phyloP scores from a whole-genome alignment of 2,797 vertebrate species.

The Glyptemys insculpta region DNA sequence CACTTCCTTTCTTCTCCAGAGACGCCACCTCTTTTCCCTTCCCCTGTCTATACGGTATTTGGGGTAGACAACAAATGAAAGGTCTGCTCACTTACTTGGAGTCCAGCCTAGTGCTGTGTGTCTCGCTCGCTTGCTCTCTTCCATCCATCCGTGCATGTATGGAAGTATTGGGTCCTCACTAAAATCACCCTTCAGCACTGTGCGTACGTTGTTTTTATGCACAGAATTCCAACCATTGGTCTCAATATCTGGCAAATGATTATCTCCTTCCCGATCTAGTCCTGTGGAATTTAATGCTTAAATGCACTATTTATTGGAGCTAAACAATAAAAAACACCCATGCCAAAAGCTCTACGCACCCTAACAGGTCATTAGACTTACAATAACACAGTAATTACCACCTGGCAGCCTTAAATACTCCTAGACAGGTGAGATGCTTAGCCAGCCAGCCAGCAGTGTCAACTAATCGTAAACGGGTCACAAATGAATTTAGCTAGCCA shows the following conservation, averaged over 20 bases:
- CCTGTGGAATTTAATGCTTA: conserved; percentile 22
- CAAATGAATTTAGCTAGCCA: conserved; percentile 31
- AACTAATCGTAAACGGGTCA: conserved; percentile 45
- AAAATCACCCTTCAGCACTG: neutral
- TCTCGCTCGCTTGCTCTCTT: neutral
- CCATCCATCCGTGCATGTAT: rapidly evolving
- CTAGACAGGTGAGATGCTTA: conserved; percentile 17
- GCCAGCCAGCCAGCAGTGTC: conserved; percentile 46
- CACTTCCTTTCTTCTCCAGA: neutral
- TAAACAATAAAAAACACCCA: neutral
- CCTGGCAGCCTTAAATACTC: conserved; percentile 23
- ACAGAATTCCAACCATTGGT: neutral
- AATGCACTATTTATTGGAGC: conserved; percentile 8
- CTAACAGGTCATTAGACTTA: conserved; percentile 18
- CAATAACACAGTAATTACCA: neutral
- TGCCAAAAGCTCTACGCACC: neutral
- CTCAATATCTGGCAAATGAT: neutral
- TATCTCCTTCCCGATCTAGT: neutral
- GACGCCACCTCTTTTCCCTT: neutral
- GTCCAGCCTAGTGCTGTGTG: neutral
- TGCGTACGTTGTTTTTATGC: neutral
- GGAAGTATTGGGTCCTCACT: neutral
- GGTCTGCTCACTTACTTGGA: neutral
- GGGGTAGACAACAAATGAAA: neutral
- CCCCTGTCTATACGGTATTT: neutral